These are phyloP conservation scores for Tinea semifulvella DNA, from an alignment of 2,888 invertebrate species.

Conservation along the genomic window DNA sequence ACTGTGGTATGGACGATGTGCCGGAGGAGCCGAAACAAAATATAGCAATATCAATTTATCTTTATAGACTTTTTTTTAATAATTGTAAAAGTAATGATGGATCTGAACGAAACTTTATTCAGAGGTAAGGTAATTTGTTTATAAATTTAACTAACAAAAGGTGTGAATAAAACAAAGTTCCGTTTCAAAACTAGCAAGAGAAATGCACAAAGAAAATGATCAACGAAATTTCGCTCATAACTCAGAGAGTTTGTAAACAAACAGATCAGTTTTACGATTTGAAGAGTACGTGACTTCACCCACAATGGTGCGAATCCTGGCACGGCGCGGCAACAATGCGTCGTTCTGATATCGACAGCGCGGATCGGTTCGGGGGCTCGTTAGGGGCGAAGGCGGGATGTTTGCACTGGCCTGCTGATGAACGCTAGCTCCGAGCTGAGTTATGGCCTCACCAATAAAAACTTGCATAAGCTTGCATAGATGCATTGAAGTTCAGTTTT, in stretches of 20 bases:
- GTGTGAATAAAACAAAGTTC: too few relatives aligned
- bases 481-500: too few relatives aligned
- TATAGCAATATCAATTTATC: too few relatives aligned
- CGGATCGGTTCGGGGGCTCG: conserved; percentile 60
- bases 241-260: conserved; percentile 48
- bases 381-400: conserved; percentile 49
- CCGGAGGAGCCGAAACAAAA: too few relatives aligned
- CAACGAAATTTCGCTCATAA: conserved; percentile 25
- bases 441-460: conserved; percentile 11
- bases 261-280: conserved; percentile 29
- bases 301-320: conserved; percentile 66
- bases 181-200: neutral
- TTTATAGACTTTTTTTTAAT: too few relatives aligned
- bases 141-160: too few relatives aligned
- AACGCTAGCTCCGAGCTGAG: conserved; percentile 11
- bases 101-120: too few relatives aligned
- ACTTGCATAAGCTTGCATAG: conserved; percentile 11
- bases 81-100: too few relatives aligned
- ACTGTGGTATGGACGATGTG: too few relatives aligned
- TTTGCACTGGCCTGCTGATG: conserved; percentile 28
- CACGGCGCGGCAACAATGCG: conserved; percentile 58
- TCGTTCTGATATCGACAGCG: conserved; percentile 52
- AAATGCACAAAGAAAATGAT: neutral
- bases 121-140: too few relatives aligned
- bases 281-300: conserved; percentile 16